Evolutionary conservation across 2,113 vertebrate species (phyloP), one percentile per base, ranked within the genome.

Genomic region (Lates calcarifer): DNA sequence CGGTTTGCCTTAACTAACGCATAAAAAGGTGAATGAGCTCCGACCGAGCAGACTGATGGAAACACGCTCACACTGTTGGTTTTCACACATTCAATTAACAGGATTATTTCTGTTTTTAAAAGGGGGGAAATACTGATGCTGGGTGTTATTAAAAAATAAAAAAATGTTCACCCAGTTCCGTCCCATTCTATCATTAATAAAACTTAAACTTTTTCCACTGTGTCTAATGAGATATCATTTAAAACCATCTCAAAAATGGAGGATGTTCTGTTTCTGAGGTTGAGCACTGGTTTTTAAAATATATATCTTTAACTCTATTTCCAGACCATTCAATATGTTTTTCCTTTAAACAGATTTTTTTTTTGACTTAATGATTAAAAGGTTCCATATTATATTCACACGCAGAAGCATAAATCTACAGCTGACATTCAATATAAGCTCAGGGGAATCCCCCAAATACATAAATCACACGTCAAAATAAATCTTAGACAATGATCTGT

Each of bases 41-140:
- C 43, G 47, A 35, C 47, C 26, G 57, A 20, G 65, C 66, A 35
- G 20, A 1, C 70, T 63, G 76, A 74, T 28, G 56, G 47, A 74
- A 33, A 68, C 69, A 49, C 45, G 29, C 39, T 10, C 47, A 31
- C 74, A 26, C 74, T 70, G 71, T 20, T 75, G 64, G 12, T 24
- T 80, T 74, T 74, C 58, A 63, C 76, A 49, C 70, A 64, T 69
- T 79, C 39, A 58, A 31, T 57, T 62, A 39, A 20, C 49, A 35
- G 8, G 47, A 14, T 9, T 12, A n/a, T 60, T 26, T 3, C 47
- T 51, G 47, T n/a, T 18, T n/a, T 18, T 18, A 45, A 41, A 41
- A 14, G n/a, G n/a, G n/a, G n/a, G n/a, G n/a, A n/a, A 12, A 35
- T 7, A 6, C 33, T 4, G 33, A 35, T 35, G 5, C 33, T 35